A percentile compares a stretch with the other conserved stretches of the same genome.
Evolutionary conservation across 1,140 invertebrate genomes (phyloP).

Genomic region (Drosophila ogumai): DNA sequence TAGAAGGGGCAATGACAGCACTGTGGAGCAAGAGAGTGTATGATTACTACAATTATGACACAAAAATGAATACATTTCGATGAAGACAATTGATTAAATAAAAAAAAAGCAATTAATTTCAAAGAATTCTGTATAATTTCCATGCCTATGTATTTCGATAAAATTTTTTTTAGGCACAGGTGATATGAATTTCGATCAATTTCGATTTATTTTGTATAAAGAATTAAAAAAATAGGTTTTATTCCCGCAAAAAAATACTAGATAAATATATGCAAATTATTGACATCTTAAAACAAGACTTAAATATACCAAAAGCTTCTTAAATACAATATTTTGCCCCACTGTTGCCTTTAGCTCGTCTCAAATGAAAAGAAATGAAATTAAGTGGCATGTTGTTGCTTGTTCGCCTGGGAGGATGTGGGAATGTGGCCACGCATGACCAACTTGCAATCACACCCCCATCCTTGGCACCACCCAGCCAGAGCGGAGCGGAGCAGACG

Average conservation of each 20-base stretch:
- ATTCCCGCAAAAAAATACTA: too few relatives aligned
- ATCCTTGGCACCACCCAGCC: not conserved
- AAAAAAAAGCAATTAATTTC: too few relatives aligned
- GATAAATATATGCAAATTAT: not conserved
- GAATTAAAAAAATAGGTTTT: too few relatives aligned
- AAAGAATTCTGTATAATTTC: too few relatives aligned
- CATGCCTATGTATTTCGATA: too few relatives aligned
- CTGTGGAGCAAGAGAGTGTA: not conserved
- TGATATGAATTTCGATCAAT: not conserved
- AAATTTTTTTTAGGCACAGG: too few relatives aligned
- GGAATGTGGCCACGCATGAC: conserved; percentile 45
- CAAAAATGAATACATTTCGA: not conserved
- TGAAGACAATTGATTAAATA: too few relatives aligned
- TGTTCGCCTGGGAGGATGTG: conserved; percentile 20
- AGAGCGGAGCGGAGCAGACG: not conserved
- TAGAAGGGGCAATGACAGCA: conserved; percentile 11
- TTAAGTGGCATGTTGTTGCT: conserved; percentile 73
- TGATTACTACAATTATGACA: not conserved
- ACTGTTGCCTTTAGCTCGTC: conserved; percentile 41
- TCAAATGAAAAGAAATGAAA: conserved; percentile 76
- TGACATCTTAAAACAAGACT: not conserved
- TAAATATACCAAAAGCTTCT: not conserved
- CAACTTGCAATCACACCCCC: conserved; percentile 43
- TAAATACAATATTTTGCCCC: conserved; percentile 1
- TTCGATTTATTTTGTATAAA: not conserved